Conservation (phyloP, 2,797 vertebrate genomes). For the Melanotaenia boesemani region DNA sequence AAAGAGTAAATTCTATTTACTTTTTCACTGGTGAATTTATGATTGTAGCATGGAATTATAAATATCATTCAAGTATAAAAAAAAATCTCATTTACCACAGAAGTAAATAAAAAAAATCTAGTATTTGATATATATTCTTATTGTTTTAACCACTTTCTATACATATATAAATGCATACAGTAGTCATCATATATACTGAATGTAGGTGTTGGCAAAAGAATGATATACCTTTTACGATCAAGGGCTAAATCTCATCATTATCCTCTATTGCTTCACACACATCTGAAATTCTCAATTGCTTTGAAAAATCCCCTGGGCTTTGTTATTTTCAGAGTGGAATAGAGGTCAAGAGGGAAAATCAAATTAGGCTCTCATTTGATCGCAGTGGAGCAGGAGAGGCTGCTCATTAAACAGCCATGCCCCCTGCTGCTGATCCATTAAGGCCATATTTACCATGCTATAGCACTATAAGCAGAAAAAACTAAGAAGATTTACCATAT, state of each 20-base stretch:
- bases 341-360: conserved; percentile 79
- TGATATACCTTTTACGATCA: conserved; percentile 14
- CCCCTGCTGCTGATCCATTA: conserved; percentile 71
- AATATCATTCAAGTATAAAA: too few species aligned
- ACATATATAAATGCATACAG: too few species aligned
- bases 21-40: too few species aligned
- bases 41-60: too few species aligned
- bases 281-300: conserved; percentile 34
- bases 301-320: conserved; percentile 50
- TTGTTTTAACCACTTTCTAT: too few species aligned
- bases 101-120: too few species aligned
- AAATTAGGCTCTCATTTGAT: conserved; percentile 78
- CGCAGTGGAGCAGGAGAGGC: conserved; percentile 53
- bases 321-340: conserved; percentile 64
- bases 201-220: background rate
- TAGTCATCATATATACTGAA: background rate
- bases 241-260: conserved; percentile 37
- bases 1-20: too few species aligned
- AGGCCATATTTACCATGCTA: conserved; percentile 65
- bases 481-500: conserved; percentile 29
- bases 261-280: conserved; percentile 25
- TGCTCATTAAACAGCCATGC: conserved; percentile 65
- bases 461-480: conserved; percentile 26
- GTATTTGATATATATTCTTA: too few species aligned
- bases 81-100: too few species aligned